Conservation (phyloP, 1,140 invertebrate species). For the roundworm (Caenorhabditis elegans) region DNA sequence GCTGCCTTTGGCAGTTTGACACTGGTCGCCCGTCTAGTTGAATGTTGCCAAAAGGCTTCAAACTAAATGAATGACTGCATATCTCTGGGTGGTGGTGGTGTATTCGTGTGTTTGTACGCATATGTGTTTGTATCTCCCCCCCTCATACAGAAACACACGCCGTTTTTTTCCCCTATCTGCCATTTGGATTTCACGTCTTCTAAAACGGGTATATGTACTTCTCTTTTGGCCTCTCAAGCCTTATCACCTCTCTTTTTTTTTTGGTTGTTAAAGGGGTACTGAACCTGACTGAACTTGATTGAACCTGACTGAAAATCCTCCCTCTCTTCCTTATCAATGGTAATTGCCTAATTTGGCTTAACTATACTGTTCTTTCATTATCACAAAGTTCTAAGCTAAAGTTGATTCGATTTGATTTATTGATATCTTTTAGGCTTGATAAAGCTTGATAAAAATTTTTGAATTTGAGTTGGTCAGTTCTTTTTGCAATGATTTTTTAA, state of each 20-base stretch:
- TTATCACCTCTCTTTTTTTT: neutral
- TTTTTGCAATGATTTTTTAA: too few species aligned
- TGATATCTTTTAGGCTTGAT: too few species aligned
- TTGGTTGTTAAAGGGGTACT: neutral
- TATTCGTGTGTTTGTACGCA: constrained; percentile 27
- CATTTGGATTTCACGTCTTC: constrained; percentile 16
- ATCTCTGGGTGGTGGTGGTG: constrained; percentile 19
- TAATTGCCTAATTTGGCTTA: neutral
- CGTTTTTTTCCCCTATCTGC: neutral
- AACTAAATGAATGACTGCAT: constrained; percentile 31
- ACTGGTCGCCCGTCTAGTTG: neutral
- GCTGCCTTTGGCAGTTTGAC: constrained; percentile 13
- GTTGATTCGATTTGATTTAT: too few species aligned
- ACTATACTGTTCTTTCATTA: neutral
- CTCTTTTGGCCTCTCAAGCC: neutral
- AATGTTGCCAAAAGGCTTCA: constrained; percentile 31
- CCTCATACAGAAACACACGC: too few species aligned
- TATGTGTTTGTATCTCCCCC: constrained; percentile 18
- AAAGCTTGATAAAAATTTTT: too few species aligned
- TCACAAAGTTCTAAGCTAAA: too few species aligned
- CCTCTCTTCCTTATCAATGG: neutral
- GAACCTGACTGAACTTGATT: constrained; percentile 25
- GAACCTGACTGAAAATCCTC: constrained; percentile 28
- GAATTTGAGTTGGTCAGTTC: too few species aligned
- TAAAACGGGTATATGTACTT: constrained; percentile 32